Conservation (phyloP, 2,888 invertebrate genomes). For the Caenorhabditis angaria region DNA sequence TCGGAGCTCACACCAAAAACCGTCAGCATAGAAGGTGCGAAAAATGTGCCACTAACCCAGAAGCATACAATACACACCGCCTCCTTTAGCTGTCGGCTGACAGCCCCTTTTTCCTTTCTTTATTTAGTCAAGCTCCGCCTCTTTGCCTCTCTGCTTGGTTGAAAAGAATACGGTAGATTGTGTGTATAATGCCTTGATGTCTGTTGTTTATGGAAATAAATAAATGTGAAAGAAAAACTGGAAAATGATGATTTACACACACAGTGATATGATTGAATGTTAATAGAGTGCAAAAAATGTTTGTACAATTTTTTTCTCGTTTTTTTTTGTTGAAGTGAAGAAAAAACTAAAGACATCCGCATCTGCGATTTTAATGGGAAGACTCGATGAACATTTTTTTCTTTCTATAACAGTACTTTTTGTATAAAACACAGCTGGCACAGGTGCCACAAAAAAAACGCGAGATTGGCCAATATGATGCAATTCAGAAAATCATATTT, state of each 20-base stretch:
- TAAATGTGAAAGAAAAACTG: neutral
- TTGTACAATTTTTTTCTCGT: neutral
- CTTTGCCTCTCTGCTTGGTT: constrained; percentile 31
- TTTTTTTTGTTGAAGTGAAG: too few relatives aligned
- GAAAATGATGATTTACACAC: constrained; percentile 1
- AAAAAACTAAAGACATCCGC: too few relatives aligned
- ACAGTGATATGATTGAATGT: neutral
- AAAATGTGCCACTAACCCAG: constrained; percentile 9
- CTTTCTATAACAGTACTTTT: too few relatives aligned
- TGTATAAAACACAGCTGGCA: too few relatives aligned
- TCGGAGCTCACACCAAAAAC: too few relatives aligned
- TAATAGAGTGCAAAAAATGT: neutral
- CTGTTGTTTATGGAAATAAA: constrained; percentile 1
- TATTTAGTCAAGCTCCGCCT: constrained; percentile 7
- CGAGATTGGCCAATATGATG: too few relatives aligned
- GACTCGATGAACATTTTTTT: too few relatives aligned
- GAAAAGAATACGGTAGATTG: constrained; percentile 39
- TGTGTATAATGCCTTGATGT: constrained; percentile 11
- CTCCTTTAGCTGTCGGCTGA: neutral
- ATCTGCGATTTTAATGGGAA: too few relatives aligned
- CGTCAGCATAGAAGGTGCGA: neutral
- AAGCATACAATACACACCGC: constrained; percentile 2
- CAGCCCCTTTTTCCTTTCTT: too few relatives aligned
- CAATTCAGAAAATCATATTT: too few relatives aligned
- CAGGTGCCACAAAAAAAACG: too few relatives aligned